Evolutionary conservation across 2,888 invertebrate species (phyloP), one percentile per base, ranked within the genome.

Genomic region (Hyalella azteca): DNA sequence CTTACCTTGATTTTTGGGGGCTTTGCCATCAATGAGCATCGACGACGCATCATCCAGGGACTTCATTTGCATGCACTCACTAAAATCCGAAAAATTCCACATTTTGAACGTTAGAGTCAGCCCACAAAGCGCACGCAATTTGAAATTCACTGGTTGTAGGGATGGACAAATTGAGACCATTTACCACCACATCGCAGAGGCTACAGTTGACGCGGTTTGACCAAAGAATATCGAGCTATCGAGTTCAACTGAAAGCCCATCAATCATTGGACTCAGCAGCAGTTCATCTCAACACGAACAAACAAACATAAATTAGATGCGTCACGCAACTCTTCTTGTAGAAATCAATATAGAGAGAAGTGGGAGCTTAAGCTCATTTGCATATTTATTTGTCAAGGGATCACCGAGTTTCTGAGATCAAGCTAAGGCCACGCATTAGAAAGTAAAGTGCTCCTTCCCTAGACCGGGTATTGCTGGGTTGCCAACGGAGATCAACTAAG

Each of bases 31-130:
- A 54, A 29, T 29, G 4, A 22, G 29, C 54, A 54, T 29, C 54
- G 22, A 29, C 29, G 22, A 19, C 26, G 29, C 54, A 54, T 54
- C 54, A 54, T 54, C 54, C 26, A 26, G 13, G 36, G 19, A 36
- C 29, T 36, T 66, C 66, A 66, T 66, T 66, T 66, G 66, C 66
- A 66, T 36, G 66, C 66, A 66, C 36, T 66, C 66, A 66, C 36
- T 29, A 36, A 66, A 66, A 66, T 66, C 19, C 66, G 36, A 9
- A 36, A 66, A 66, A 29, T 66, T 29, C 36, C 36, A 32, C 66
- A 36, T 36, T 66, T 19, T n/a, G 36, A 36, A 19, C 66, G 36
- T 36, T 66, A 32, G 36, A 66, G n/a, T 66, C 39, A 36, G 66
- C 36, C 39, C 66, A n/a, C 66, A 36, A 36, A 36, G 36, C 22